Conservation (phyloP, 2,113 vertebrate species). For the Callopanchax toddi region DNA sequence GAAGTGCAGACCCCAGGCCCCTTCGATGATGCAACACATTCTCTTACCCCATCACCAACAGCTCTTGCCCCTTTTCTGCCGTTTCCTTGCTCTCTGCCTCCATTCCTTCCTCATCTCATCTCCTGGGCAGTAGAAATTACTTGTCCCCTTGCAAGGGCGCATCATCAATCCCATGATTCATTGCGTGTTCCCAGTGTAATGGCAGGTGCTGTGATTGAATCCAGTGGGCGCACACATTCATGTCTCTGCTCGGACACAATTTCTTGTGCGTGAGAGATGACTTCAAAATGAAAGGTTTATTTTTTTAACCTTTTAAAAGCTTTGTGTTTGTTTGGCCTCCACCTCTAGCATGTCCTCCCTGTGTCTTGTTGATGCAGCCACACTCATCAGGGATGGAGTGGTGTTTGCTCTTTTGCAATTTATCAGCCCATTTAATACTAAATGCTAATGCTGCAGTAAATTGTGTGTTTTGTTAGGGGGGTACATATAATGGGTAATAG, state of each 20-base stretch:
- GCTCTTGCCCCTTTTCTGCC: constrained; percentile 17
- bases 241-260: constrained; percentile 61
- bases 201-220: constrained; percentile 66
- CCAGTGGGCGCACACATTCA: constrained; percentile 37
- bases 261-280: constrained; percentile 55
- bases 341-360: constrained; percentile 5
- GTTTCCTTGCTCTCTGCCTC: constrained; percentile 42
- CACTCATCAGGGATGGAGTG: constrained; percentile 27
- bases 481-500: constrained; percentile 45
- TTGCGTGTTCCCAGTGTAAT: constrained; percentile 52
- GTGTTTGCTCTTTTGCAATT: constrained; percentile 39
- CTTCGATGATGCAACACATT: constrained; percentile 44
- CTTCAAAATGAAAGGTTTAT: constrained; percentile 66
- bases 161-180: constrained; percentile 70
- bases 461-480: constrained; percentile 35
- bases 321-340: constrained; percentile 47
- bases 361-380: constrained; percentile 24
- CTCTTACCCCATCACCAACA: constrained; percentile 32
- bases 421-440: constrained; percentile 53
- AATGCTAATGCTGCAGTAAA: constrained; percentile 59
- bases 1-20: constrained; percentile 28
- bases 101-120: constrained; percentile 64
- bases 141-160: constrained; percentile 70
- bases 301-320: constrained; percentile 65
- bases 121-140: constrained; percentile 74